Evolutionary conservation across 1,140 invertebrate species (phyloP), one percentile per base, ranked within the genome.

Genomic region (Amyelois transitella): DNA sequence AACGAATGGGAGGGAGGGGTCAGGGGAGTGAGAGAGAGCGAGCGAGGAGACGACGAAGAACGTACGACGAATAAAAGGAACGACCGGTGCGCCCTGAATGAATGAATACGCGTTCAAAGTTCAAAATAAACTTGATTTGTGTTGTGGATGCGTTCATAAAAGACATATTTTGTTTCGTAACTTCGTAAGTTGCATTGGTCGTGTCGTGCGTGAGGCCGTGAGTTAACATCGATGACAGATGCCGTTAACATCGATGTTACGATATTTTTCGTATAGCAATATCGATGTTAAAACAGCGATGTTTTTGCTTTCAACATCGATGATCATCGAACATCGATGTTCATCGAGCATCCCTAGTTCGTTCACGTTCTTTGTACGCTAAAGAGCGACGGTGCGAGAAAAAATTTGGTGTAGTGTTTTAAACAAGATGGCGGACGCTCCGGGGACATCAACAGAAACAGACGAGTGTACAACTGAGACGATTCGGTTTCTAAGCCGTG

Each of bases 321-420:
- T 64, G 50, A 55, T 64, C 56, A 59, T 64, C 53, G 53, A 64
- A 55, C 24, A 63, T 63, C 60, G 60, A 63, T 55, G 52, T 28
- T 59, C 52, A 62, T 62, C 56, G 61, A 55, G 55, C 61, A 58
- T 63, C 57, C 53, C n/a, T n/a, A n/a, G n/a, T n/a, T n/a, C n/a
- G n/a, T n/a, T n/a, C n/a, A n/a, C n/a, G n/a, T n/a, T n/a, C n/a
- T n/a, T n/a, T n/a, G n/a, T n/a, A 10, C 25, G 2, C 12, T 8
- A 12, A 2, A 12, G 25, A 28, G 25, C 12, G 32, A 38, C 32
- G 32, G n/a, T 14, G 32, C 32, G 12, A 12, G 32, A 14, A 38
- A 14, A 2, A 14, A 14, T 32, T 32, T 6, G 7, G 25, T 32
- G n/a, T 38, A 14, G 32, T 38, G 32, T 14, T 14, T 14, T 14